Base-by-base conservation (phyloP, 2,888 invertebrate species). In the Ophraella communa region DNA sequence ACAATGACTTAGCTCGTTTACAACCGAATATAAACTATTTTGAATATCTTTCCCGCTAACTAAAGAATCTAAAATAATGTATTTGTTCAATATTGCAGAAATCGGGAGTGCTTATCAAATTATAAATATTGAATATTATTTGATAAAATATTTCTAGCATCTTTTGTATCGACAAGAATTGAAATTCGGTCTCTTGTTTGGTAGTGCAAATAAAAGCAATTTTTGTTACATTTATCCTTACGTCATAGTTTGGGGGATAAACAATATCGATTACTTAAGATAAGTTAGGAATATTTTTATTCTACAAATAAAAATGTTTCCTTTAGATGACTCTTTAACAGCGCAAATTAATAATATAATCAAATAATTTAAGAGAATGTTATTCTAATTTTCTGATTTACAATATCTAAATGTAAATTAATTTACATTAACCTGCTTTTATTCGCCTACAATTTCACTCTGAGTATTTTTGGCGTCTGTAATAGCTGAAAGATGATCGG, bases 81-180 rank as follows among this genome's bases (percentile, higher is more conserved):
- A 64, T 69, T 71, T 70, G 66, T 68, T 73, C 68, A 69, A 73
- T 71, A 72, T 71, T 74, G 73, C 73, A 72, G 73, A 73, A 75
- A 72, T 74, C 70, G 74, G 76, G 76, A 70, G 76, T 66, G 74
- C 74, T 74, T 76, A 76, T 76, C 76, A 73, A 71, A 73, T 66
- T 67, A 70, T 71, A 74, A 76, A 74, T 68, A 75, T 66, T 67
- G 30, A 62, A 69, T 65, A 64, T 60, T 69, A 64, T 63, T 65
- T 58, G 70, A 70, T 70, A 70, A 70, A 66, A 67, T 67, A 62
- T 66, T 60, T 62, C 45, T 64, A 64, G 62, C 67, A 54, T 54
- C 69, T 66, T 70, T 70, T 70, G 70, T 68, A 62, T 64, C 66
- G 64, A 67, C 58, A 63, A 64, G 64, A 69, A 69, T 69, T 69